Conservation (phyloP, 2,888 invertebrate species). For the Caenorhabditis auriculariae region DNA sequence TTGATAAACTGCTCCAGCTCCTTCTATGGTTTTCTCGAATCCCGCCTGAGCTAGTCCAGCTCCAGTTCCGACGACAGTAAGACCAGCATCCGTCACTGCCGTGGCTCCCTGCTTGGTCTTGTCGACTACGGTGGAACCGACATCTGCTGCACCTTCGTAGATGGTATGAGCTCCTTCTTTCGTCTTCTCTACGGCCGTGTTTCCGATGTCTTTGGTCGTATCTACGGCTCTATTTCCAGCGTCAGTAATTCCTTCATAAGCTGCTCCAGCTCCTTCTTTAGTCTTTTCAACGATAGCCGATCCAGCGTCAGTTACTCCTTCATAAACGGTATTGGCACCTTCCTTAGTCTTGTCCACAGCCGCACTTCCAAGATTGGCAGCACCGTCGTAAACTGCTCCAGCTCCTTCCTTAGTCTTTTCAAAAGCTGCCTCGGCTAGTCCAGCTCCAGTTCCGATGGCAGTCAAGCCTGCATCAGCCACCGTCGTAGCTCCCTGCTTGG, state of each 20-base stretch:
- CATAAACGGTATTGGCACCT: not conserved
- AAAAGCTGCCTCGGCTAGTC: not conserved
- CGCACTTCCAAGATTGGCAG: not conserved
- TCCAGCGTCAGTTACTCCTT: not conserved
- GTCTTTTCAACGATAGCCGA: no score
- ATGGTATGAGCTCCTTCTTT: not conserved
- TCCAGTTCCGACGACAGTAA: no score
- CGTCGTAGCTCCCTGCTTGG: no score
- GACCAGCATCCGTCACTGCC: no score
- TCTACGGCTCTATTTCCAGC: no score
- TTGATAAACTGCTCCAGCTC: not conserved
- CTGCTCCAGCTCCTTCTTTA: no score
- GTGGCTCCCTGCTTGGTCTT: no score
- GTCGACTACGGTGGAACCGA: no score
- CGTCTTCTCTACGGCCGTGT: not conserved
- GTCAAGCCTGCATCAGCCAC: not conserved
- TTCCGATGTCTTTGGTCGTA: no score
- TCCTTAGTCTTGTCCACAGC: not conserved
- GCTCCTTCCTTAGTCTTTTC: not conserved
- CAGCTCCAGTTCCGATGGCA: not conserved
- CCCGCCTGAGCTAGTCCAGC: not conserved
- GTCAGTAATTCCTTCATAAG: no score
- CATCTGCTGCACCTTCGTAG: not conserved
- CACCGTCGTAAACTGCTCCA: not conserved
- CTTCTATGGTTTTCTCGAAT: conserved; percentile 1